Percentiles rank a stretch among this genome's conserved stretches.
Evolutionary conservation across 2,113 vertebrate genomes (phyloP).

Genomic region (Thamnaconus septentrionalis): DNA sequence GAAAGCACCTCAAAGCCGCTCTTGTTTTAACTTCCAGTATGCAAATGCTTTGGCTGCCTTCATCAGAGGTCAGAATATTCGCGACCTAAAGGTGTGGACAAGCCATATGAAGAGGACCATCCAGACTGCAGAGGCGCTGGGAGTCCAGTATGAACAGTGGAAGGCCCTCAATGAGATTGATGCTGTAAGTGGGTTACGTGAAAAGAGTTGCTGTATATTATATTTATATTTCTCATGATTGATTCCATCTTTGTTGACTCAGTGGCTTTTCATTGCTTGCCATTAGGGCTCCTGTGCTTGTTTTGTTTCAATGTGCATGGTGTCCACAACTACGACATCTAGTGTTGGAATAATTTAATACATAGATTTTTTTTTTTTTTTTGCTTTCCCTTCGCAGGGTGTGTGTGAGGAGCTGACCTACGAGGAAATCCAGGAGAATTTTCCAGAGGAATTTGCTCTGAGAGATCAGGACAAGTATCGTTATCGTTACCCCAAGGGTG

Average conservation of each 20-base stretch:
- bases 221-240: too few species aligned
- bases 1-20: background rate
- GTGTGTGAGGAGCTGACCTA: constrained; percentile 91
- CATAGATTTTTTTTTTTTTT: background rate
- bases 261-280: too few species aligned
- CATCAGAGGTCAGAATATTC: constrained; percentile 81
- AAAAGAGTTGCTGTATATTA: too few species aligned
- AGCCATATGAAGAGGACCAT: constrained; percentile 91
- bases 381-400: constrained; percentile 71
- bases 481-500: constrained; percentile 90
- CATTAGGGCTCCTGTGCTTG: too few species aligned
- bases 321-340: background rate
- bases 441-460: constrained; percentile 86
- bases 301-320: too few species aligned
- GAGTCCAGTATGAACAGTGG: constrained; percentile 90
- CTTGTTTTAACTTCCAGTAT: constrained; percentile 72
- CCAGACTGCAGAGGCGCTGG: constrained; percentile 84
- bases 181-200: constrained; percentile 75
- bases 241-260: too few species aligned
- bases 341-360: background rate
- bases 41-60: constrained; percentile 79
- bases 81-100: constrained; percentile 88
- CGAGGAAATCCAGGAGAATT: constrained; percentile 86
- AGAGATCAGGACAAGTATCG: constrained; percentile 94
- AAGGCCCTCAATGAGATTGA: constrained; percentile 93